These are phyloP conservation scores for Zosterops borbonicus DNA, from an alignment of 2,113 vertebrate species.

Conservation along the genomic window DNA sequence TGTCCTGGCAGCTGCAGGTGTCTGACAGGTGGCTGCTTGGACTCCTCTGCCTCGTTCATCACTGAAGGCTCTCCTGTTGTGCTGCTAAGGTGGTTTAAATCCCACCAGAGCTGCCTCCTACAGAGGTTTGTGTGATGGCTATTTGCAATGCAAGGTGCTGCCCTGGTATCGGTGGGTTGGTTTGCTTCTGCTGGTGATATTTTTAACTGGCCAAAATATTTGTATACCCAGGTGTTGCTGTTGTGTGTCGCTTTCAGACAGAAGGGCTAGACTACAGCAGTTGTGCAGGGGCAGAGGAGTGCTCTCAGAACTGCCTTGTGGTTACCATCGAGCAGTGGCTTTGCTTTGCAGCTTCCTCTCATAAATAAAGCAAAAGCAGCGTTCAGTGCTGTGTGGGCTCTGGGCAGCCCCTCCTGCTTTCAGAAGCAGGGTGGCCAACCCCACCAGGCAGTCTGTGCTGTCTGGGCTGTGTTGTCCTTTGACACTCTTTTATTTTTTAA, in stretches of 20 bases:
- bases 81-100: background rate
- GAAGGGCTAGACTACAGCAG: background rate
- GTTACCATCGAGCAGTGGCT: background rate
- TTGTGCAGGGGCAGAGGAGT: background rate
- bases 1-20: background rate
- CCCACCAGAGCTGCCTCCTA: background rate
- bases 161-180: accelerated
- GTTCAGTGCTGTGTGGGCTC: background rate
- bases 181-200: background rate
- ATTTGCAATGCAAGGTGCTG: background rate
- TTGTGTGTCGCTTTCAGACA: background rate
- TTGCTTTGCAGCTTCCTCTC: background rate
- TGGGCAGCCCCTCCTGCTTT: background rate
- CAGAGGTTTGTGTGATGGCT: background rate
- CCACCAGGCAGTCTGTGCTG: background rate
- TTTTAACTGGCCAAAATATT: background rate
- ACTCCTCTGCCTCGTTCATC: background rate
- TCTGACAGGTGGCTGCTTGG: background rate
- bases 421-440: background rate
- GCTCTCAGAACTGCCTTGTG: background rate
- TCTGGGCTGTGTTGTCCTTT: background rate
- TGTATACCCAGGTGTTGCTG: background rate
- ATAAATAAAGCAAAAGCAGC: background rate
- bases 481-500: background rate
- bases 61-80: background rate